Evolutionary conservation across 2,797 vertebrate genomes (phyloP).

Genomic region (Schizopygopsis pylzovi): DNA sequence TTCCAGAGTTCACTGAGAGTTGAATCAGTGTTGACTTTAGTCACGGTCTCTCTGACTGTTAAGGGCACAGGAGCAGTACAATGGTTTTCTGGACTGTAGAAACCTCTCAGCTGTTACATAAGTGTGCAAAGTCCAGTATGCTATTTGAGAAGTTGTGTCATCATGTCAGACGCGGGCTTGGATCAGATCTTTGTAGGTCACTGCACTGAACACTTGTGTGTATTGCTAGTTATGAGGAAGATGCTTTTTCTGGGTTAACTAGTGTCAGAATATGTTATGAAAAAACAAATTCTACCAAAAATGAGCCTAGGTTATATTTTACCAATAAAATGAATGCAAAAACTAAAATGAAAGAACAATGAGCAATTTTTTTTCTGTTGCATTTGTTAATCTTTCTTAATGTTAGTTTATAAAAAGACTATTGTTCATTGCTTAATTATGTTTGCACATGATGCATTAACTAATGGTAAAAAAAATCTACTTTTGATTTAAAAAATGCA

Average conservation of each 20-base stretch:
- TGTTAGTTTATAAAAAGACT: not conserved
- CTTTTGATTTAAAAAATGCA: not conserved
- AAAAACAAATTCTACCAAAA: not conserved
- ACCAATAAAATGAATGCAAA: not conserved
- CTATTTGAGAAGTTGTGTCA: conserved; percentile 5
- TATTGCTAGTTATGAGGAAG: not conserved
- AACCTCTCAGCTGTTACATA: not conserved
- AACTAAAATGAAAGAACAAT: too few relatives aligned
- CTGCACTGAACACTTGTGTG: not conserved
- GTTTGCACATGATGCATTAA: not conserved
- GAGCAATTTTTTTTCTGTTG: too few relatives aligned
- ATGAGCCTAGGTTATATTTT: not conserved
- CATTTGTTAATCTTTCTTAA: not conserved
- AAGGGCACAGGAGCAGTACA: too few relatives aligned
- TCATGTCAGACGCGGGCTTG: not conserved
- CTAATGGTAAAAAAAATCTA: not conserved
- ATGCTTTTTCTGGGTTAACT: not conserved
- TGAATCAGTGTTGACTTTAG: conserved; percentile 8
- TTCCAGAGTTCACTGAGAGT: not conserved
- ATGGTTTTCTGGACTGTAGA: conserved; percentile 5
- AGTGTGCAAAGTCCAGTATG: not conserved
- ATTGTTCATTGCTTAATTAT: not conserved
- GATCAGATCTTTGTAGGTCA: not conserved
- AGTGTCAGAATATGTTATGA: not conserved
- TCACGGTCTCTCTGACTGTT: not conserved